Evolutionary conservation across 1,140 invertebrate genomes (phyloP).

Genomic region (Stegodyphus mimosarum): DNA sequence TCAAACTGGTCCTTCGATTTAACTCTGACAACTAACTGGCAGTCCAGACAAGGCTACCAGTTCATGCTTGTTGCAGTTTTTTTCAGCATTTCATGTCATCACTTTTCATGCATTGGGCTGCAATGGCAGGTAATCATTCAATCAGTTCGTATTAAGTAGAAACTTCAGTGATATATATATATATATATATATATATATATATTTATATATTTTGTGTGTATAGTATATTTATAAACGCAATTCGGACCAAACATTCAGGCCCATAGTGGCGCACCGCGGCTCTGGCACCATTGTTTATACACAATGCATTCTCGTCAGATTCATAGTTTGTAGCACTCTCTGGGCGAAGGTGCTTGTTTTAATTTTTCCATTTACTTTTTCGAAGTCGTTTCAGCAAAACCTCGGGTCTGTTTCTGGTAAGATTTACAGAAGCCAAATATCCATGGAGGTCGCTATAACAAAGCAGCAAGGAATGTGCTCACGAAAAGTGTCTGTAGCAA

Average conservation of each 20-base stretch:
- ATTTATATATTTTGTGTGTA: not conserved
- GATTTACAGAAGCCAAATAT: not conserved
- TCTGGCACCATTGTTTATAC: no score
- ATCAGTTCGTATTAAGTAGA: no score
- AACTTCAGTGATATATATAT: no score
- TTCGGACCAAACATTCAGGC: not conserved
- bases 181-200: no score
- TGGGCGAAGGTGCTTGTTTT: not conserved
- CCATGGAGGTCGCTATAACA: slow-evolving; percentile 33
- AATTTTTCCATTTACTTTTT: not conserved
- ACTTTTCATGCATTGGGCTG: no score
- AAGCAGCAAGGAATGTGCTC: slow-evolving; percentile 31
- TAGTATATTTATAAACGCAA: not conserved
- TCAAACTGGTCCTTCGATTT: no score
- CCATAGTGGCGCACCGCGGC: not conserved
- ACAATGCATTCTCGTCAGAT: not conserved
- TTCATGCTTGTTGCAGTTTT: no score
- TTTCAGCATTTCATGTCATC: no score
- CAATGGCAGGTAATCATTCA: no score
- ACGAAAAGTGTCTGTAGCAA: slow-evolving; percentile 50
- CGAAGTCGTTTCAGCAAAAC: not conserved
- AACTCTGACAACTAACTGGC: no score
- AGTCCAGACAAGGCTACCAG: no score
- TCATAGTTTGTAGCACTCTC: not conserved
- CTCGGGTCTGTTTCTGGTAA: not conserved